phyloP scores from a whole-genome alignment of 2,113 vertebrate genomes.

The Zapornia atra region DNA sequence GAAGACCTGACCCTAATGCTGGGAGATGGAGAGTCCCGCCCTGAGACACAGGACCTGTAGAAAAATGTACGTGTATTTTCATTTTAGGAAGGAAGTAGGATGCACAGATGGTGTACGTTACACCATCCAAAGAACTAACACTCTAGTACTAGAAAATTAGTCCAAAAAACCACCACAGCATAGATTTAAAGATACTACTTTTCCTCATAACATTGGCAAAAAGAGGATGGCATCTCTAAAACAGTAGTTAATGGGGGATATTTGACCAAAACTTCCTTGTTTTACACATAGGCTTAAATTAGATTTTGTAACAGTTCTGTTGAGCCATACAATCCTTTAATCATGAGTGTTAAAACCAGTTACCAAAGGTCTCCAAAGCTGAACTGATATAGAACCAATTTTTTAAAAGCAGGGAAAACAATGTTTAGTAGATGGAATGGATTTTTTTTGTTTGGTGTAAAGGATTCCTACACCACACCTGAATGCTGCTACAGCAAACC shows the following conservation, averaged over 20 bases:
- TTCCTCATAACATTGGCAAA: not conserved
- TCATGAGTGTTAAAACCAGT: not conserved
- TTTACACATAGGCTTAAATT: not conserved
- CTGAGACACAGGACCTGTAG: not conserved
- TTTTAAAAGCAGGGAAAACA: not conserved
- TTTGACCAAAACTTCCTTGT: not conserved
- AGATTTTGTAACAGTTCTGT: not conserved
- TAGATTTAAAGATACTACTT: not conserved
- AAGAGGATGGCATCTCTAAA: not conserved
- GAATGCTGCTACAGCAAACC: not conserved
- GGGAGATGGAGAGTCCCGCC: not conserved
- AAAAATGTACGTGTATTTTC: not conserved
- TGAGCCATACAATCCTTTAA: not conserved
- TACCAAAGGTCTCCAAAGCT: not conserved
- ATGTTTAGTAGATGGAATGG: not conserved
- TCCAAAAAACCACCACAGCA: accelerated
- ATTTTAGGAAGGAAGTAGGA: accelerated
- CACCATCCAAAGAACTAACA: not conserved
- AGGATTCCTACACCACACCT: not conserved
- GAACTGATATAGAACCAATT: not conserved
- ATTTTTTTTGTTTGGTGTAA: not conserved
- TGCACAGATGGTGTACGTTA: accelerated
- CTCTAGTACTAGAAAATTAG: not conserved
- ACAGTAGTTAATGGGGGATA: not conserved
- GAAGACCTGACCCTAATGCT: not conserved